phyloP scores from a whole-genome alignment of 2,888 invertebrate genomes.

The Diachrysia chrysitis region DNA sequence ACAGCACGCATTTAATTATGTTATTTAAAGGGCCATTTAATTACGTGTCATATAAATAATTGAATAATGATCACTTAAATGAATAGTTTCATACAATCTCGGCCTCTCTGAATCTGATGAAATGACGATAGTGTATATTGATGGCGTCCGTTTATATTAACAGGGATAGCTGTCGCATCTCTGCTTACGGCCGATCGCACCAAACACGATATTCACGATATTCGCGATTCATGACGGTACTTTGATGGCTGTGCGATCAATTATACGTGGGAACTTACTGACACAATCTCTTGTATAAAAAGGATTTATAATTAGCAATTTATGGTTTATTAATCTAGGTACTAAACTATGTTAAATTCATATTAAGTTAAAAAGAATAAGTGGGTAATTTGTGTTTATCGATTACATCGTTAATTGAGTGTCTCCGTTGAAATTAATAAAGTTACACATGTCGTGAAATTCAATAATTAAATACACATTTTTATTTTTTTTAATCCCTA shows the following conservation, averaged over 20 bases:
- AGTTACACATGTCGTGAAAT: too few relatives aligned
- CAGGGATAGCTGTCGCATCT: constrained; percentile 78
- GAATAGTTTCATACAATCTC: constrained; percentile 31
- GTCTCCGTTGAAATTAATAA: too few relatives aligned
- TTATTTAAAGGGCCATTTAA: neutral
- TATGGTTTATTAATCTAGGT: constrained; percentile 20
- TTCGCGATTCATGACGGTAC: constrained; percentile 69
- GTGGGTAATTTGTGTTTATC: neutral
- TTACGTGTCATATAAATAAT: neutral
- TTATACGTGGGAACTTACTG: constrained; percentile 67
- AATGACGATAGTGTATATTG: constrained; percentile 79
- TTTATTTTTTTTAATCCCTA: too few relatives aligned
- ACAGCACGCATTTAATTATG: too few relatives aligned
- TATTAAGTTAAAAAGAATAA: too few relatives aligned
- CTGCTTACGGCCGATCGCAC: constrained; percentile 74
- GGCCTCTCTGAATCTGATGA: constrained; percentile 48
- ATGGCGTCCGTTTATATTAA: constrained; percentile 84
- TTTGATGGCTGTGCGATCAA: constrained; percentile 66
- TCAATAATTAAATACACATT: too few relatives aligned
- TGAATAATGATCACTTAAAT: neutral
- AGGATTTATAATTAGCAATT: constrained; percentile 40
- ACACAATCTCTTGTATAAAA: constrained; percentile 56
- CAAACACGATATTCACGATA: constrained; percentile 71
- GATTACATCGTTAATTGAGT: neutral
- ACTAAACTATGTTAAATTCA: too few relatives aligned